Percentiles rank a stretch among this genome's conserved stretches.
Conservation (phyloP, 2,888 invertebrate species). For the Meteorus colon region DNA sequence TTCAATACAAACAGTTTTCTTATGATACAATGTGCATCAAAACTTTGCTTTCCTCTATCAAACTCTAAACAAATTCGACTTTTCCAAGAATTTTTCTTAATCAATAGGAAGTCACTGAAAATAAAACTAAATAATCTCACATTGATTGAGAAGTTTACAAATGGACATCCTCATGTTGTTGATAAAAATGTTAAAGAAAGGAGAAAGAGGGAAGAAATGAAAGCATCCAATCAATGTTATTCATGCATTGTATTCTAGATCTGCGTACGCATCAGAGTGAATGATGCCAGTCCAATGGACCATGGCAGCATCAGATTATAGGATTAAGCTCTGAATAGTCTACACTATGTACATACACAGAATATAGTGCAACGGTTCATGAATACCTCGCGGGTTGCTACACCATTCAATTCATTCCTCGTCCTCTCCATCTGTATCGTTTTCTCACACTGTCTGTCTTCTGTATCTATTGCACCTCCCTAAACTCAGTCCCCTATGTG, state of each 20-base stretch:
- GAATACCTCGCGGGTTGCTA: slow-evolving; percentile 53
- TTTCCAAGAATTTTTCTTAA: no score
- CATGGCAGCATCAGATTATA: slow-evolving; percentile 61
- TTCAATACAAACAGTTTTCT: no score
- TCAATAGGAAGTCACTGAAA: no score
- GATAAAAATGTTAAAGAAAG: background rate
- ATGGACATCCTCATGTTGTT: no score
- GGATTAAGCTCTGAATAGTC: slow-evolving; percentile 59
- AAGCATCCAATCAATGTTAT: background rate
- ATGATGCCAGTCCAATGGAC: slow-evolving; percentile 58
- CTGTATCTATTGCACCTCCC: slow-evolving; percentile 6
- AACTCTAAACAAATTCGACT: no score
- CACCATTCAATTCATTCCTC: slow-evolving; percentile 54
- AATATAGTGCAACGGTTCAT: slow-evolving; percentile 46
- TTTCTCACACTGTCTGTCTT: slow-evolving; percentile 14
- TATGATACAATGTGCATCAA: no score
- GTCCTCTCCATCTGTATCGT: slow-evolving; percentile 30
- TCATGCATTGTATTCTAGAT: background rate
- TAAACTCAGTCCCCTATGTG: background rate
- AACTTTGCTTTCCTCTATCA: no score
- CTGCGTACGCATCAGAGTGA: slow-evolving; percentile 28
- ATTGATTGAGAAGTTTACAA: no score
- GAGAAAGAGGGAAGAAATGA: background rate
- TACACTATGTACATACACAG: slow-evolving; percentile 45
- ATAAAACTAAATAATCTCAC: no score